Base-by-base conservation (phyloP, 2,797 vertebrate species). In the Peromyscus melanophrys region DNA sequence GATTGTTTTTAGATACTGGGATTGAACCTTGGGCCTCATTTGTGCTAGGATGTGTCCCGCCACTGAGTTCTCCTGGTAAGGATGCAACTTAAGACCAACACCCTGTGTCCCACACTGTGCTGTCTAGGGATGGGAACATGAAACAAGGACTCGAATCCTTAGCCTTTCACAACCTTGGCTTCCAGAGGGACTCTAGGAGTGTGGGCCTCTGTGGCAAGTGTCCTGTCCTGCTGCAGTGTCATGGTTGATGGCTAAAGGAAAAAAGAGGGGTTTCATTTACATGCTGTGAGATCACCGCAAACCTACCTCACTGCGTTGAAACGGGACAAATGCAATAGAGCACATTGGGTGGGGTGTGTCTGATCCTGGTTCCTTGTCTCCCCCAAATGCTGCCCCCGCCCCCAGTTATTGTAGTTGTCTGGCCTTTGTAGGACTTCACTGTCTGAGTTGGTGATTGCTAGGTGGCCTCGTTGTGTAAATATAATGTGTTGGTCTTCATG, bases 301-400 rank as follows among this genome's bases (percentile, higher is more conserved):
- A 98, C 99, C 99, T 99, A 98, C 99, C 99, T 99, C 99, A 97
- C 78, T 95, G 95, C 98, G 98, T 98, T 96, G 98, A 98, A 97
- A 98, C 40, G 97, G 98, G 98, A 98, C 98, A 98, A 98, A 99
- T 98, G 98, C 98, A 98, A 98, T 98, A 98, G 98, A 98, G 96
- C 16, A 21, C 97, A 95, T 94, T 89, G 97, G 98, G 94, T 95
- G 95, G 97, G 65, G 59, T 95, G 90, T 21, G 80, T 97, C 97
- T 96, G 96, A 92, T 97, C 96, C 94, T 94, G 89, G 92, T 89
- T 97, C 97, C 95, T 61, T 9, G 67, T 95, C 40, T 97, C 92
- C 49, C 10, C 82, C 96, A 63, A 94, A 94, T 97, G 97, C 96
- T 97, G 93, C 91, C 90, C 96, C 93, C 65, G 90, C 9, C 9